Evolutionary conservation across 2,888 invertebrate species (phyloP).

Genomic region (Nasonia oneida): DNA sequence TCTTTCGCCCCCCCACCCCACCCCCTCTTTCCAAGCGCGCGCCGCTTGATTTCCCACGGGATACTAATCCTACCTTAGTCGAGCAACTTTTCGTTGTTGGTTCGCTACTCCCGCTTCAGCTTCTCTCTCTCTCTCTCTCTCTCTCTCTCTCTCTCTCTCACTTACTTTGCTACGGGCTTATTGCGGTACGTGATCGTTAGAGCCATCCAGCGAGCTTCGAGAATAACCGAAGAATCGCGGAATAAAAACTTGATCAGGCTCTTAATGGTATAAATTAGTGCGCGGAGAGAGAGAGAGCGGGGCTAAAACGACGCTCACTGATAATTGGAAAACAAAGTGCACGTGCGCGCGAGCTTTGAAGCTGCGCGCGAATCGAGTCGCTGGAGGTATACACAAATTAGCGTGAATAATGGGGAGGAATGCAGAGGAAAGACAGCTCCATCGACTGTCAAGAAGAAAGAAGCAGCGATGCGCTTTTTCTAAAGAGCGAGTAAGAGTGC

Average conservation of each 20-base stretch:
- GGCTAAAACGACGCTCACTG: not conserved
- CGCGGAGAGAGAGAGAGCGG: too few species aligned
- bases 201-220: not conserved
- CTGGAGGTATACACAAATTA: not conserved
- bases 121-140: slow-evolving; percentile 62
- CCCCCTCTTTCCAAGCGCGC: not conserved
- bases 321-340: not conserved
- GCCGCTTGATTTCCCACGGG: slow-evolving; percentile 76
- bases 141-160: slow-evolving; percentile 60
- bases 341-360: too few species aligned
- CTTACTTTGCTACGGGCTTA: slow-evolving; percentile 59
- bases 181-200: slow-evolving; percentile 58
- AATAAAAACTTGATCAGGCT: slow-evolving; percentile 50
- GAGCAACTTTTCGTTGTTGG: slow-evolving; percentile 71
- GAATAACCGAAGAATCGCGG: too few species aligned
- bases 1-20: slow-evolving; percentile 30
- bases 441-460: slow-evolving; percentile 17
- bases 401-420: not conserved
- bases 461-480: slow-evolving; percentile 34
- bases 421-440: not conserved
- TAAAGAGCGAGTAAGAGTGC: not conserved
- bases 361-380: not conserved
- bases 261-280: slow-evolving; percentile 54
- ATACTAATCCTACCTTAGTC: slow-evolving; percentile 73
- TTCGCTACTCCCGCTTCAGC: slow-evolving; percentile 66